Evolutionary conservation across 2,888 invertebrate species (phyloP), one percentile per base, ranked within the genome.

Genomic region (Hyalella azteca): DNA sequence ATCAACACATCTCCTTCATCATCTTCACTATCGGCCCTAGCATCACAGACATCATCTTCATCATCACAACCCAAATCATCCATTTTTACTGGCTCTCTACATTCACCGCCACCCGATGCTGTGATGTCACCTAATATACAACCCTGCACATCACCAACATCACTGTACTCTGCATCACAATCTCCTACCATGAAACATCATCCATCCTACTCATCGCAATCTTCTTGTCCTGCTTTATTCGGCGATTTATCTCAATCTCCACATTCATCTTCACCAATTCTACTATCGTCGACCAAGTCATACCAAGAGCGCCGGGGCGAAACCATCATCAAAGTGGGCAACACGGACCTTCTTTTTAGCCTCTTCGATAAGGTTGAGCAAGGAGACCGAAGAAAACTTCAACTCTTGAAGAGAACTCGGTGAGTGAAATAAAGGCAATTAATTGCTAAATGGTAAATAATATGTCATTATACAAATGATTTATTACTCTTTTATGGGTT

Each of bases 281-380:
- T n/a, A n/a, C n/a, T n/a, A n/a, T 2, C 54, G 29, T 54, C 54
- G 13, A 26, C 66, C 32, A n/a, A 36, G 39, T 66, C 66, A 11
- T 66, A 32, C 39, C 66, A 66, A 7, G 66, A 32, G 19, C 19
- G 66, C 7, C 50, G 48, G 36, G 32, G 76, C 13, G 81, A 81
- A 13, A 75, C 82, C 39, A 82, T 78, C 45, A 66, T 84, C 75
- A 83, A 81, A 39, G 84, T 84, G n/a, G 81, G 81, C 39, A 89
- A 90, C 86, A 89, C 90, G 5, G 90, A 90, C 73, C 86, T 90
- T 29, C 86, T 90, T n/a, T 88, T 89, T 85, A 89, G 89, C 82
- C 86, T 90, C 73, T 90, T 90, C 86, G 88, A 88, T 78, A 87
- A 87, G 7, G 87, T 90, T 19, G 85, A 85, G n/a, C 81, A 81